Percentiles rank a stretch among this genome's conserved stretches.
These are phyloP conservation scores for Aphaenogaster ashmeadi DNA, from an alignment of 1,140 invertebrate species.

Conservation along the genomic window DNA sequence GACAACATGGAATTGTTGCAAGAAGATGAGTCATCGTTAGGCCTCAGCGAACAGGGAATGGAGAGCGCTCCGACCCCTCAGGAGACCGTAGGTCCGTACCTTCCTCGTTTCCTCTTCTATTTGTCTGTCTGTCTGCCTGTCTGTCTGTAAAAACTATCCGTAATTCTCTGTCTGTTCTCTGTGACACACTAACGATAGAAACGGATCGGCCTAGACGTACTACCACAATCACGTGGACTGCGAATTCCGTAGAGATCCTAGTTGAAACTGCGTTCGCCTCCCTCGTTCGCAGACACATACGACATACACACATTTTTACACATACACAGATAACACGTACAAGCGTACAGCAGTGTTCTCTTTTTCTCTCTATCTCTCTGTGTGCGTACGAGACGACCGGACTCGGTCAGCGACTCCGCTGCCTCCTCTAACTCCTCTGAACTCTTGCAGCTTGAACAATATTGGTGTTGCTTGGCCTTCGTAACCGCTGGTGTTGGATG, in stretches of 20 bases:
- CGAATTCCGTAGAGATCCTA: conserved; percentile 73
- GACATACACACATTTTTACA: conserved; percentile 25
- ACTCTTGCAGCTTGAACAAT: conserved; percentile 83
- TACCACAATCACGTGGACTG: conserved; percentile 65
- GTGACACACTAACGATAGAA: conserved; percentile 70
- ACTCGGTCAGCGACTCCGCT: conserved; percentile 65
- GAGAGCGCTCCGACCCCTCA: conserved; percentile 85
- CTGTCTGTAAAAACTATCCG: conserved; percentile 74
- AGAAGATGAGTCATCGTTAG: conserved; percentile 86
- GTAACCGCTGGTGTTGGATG: conserved; percentile 79
- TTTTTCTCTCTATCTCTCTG: conserved; percentile 74
- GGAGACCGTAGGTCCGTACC: conserved; percentile 86
- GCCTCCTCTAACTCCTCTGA: conserved; percentile 74
- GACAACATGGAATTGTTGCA: conserved; percentile 87
- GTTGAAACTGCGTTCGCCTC: conserved; percentile 67
- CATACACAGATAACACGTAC: background rate
- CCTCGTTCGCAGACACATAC: conserved; percentile 42
- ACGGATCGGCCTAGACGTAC: conserved; percentile 65
- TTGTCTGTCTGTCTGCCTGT: conserved; percentile 79
- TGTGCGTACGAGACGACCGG: conserved; percentile 76
- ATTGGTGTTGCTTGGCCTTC: conserved; percentile 86
- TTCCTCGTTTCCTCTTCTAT: conserved; percentile 79
- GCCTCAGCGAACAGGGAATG: conserved; percentile 85
- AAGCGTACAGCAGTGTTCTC: conserved; percentile 49
- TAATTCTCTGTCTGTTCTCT: conserved; percentile 74